Base-by-base conservation (phyloP, 1,140 invertebrate genomes). In the Papilio aristodemus region DNA sequence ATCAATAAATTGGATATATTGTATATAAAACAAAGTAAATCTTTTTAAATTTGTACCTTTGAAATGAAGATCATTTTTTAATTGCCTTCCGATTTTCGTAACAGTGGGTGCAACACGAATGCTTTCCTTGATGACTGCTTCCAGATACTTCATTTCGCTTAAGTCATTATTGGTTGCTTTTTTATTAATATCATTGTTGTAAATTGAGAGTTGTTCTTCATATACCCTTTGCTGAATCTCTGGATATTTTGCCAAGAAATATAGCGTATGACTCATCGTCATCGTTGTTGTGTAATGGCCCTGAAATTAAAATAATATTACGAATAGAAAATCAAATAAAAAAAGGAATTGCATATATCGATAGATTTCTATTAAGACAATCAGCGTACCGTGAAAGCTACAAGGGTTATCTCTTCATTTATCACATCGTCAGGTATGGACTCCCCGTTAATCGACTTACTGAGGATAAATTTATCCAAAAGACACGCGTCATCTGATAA, bases 271-370 rank as follows among this genome's bases (percentile, higher is more conserved):
- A 14, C 71, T 72, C 69, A 82, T 80, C 8, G 80, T 82, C 67
- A 76, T 76, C 36, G 80, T 75, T 19, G 80, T 82, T 4, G 80
- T 82, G 50, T 80, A 80, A 63, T 82, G 80, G 5, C 80, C 80
- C 80, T 82, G n/a, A 66, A 72, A 71, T 46, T 57, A 69, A 50
- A 59, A 27, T 6, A 32, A 3, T 32, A 3, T 59, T 59, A 41
- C 38, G 38, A 41, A 68, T 37, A 32, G 6, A 32, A 6, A 32
- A 32, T 32, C 6, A 32, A n/a, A n/a, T n/a, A n/a, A n/a, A n/a
- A n/a, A n/a, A n/a, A n/a, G n/a, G n/a, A n/a, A 32, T 32, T 6
- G 6, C 27, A 32, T 32, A 32, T 32, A 32, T n/a, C 4, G 36
- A 3, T 25, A 22, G 17, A 39, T 17, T 32, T 13, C 13, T 17